These are phyloP conservation scores for Pteruthius melanotis DNA, from an alignment of 2,113 vertebrate genomes.

Conservation along the genomic window DNA sequence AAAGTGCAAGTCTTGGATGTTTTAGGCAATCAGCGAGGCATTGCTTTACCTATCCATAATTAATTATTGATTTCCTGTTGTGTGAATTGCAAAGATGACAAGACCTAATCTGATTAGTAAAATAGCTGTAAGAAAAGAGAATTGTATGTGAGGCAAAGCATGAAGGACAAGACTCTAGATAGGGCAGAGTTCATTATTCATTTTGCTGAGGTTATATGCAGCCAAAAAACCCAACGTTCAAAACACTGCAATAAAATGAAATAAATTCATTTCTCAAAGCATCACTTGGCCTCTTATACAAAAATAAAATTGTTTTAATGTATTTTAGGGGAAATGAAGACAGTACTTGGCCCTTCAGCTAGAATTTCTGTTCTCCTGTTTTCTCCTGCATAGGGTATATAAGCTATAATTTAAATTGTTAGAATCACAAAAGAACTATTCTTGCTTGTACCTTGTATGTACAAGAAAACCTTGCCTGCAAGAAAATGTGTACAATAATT, in stretches of 20 bases:
- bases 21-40: slow-evolving; percentile 19
- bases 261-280: slow-evolving; percentile 27
- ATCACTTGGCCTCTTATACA: not conserved
- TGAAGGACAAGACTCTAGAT: slow-evolving; percentile 38
- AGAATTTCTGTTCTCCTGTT: not conserved
- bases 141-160: slow-evolving; percentile 12
- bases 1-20: not conserved
- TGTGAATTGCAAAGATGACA: slow-evolving; percentile 3
- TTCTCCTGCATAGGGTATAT: not conserved
- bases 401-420: not conserved
- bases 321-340: not conserved
- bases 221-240: not conserved
- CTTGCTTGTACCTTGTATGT: not conserved
- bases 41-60: slow-evolving; percentile 58
- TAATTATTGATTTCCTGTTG: slow-evolving; percentile 73
- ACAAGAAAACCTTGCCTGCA: not conserved
- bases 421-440: not conserved
- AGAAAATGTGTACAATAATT: not conserved
- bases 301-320: not conserved
- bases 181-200: not conserved
- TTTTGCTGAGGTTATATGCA: not conserved
- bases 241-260: slow-evolving; percentile 13
- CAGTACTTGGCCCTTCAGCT: not conserved
- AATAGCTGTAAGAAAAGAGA: slow-evolving; percentile 15
- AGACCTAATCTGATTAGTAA: slow-evolving; percentile 46